phyloP scores from a whole-genome alignment of 1,140 invertebrate species.

The Temnothorax nylanderi region DNA sequence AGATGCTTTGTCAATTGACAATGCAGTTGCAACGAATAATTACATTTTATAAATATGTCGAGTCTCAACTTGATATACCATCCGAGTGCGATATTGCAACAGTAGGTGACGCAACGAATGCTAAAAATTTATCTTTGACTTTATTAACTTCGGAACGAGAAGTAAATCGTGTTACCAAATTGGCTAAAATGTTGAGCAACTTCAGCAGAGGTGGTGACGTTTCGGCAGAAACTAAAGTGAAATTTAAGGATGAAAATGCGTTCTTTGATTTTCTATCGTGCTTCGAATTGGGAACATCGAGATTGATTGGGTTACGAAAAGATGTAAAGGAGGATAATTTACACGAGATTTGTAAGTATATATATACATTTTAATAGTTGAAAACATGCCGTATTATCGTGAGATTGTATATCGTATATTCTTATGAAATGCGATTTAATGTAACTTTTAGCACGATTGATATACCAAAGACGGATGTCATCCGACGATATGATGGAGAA shows the following conservation, averaged over 20 bases:
- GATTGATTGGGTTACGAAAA: slow-evolving; percentile 78
- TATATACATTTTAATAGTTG: slow-evolving; percentile 51
- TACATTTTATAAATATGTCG: slow-evolving; percentile 83
- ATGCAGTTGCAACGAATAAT: slow-evolving; percentile 80
- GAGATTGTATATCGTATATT: no score
- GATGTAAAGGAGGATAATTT: slow-evolving; percentile 77
- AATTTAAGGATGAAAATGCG: slow-evolving; percentile 79
- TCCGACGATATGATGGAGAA: slow-evolving; percentile 83
- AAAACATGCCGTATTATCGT: background rate
- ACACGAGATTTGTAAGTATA: slow-evolving; percentile 78
- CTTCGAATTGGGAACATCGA: slow-evolving; percentile 86
- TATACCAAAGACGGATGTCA: slow-evolving; percentile 88
- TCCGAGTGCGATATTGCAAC: slow-evolving; percentile 79
- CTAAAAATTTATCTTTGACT: slow-evolving; percentile 71
- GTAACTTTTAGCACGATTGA: slow-evolving; percentile 85
- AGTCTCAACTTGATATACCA: slow-evolving; percentile 77
- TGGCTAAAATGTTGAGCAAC: slow-evolving; percentile 75
- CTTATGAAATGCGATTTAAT: background rate
- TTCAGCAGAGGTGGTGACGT: slow-evolving; percentile 61
- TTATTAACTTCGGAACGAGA: slow-evolving; percentile 80
- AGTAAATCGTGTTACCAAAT: slow-evolving; percentile 77
- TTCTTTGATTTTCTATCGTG: slow-evolving; percentile 86
- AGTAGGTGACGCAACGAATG: slow-evolving; percentile 69
- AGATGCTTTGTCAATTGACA: slow-evolving; percentile 77
- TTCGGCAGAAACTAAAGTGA: slow-evolving; percentile 78